A percentile compares a stretch with the other conserved stretches of the same genome.
These are phyloP conservation scores for Hemibagrus guttatus DNA, from an alignment of 2,797 vertebrate genomes.

Conservation along the genomic window DNA sequence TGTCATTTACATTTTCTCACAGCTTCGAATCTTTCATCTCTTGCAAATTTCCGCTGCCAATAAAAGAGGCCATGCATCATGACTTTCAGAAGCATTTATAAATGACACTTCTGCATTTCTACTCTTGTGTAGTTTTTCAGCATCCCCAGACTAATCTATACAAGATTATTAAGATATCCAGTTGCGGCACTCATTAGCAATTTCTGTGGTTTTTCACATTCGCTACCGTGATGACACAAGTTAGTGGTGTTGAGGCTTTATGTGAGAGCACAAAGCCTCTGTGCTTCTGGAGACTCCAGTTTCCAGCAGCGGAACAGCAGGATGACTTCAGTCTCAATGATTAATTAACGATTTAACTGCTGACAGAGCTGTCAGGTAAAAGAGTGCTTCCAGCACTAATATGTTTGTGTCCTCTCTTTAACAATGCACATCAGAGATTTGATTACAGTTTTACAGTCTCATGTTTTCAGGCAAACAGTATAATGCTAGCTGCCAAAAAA, in stretches of 20 bases:
- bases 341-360: slow-evolving; percentile 21
- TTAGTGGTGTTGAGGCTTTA: background rate
- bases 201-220: slow-evolving; percentile 9
- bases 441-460: background rate
- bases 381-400: slow-evolving; percentile 7
- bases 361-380: slow-evolving; percentile 17
- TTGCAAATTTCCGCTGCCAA: slow-evolving; percentile 15
- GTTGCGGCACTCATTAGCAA: background rate
- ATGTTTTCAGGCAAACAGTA: slow-evolving; percentile 32
- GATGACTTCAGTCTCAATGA: slow-evolving; percentile 1
- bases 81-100: slow-evolving; percentile 28
- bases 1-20: slow-evolving; percentile 30
- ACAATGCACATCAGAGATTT: background rate
- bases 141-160: background rate
- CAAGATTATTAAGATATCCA: slow-evolving; percentile 14
- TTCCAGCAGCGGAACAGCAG: background rate
- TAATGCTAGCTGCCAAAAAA: slow-evolving; percentile 45
- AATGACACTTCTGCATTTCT: slow-evolving; percentile 11
- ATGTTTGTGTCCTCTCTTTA: background rate
- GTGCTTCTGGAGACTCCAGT: background rate
- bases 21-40: slow-evolving; percentile 27
- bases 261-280: background rate
- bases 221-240: background rate
- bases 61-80: slow-evolving; percentile 11
- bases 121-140: background rate